Conservation (phyloP, 2,113 vertebrate species). For the Eretmochelys imbricata region DNA sequence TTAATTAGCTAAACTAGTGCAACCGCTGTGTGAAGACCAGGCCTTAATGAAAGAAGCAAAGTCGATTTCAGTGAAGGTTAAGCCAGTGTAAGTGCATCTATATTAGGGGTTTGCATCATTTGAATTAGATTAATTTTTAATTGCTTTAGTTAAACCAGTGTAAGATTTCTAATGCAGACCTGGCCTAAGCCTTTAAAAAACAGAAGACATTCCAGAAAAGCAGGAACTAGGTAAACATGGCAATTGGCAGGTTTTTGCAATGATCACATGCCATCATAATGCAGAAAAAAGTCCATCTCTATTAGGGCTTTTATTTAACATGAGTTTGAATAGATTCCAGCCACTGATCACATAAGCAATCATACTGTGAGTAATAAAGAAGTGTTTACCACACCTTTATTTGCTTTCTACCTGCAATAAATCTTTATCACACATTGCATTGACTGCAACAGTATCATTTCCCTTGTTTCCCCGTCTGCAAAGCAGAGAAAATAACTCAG, state of each 20-base stretch:
- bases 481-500: not conserved
- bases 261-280: conserved; percentile 42
- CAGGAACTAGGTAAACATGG: conserved; percentile 21
- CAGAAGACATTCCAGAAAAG: conserved; percentile 47
- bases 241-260: conserved; percentile 35
- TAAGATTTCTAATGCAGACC: conserved; percentile 13
- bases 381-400: conserved; percentile 73
- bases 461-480: not conserved
- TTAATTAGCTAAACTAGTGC: not conserved
- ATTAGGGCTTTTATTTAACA: conserved; percentile 66
- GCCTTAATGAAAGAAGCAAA: not conserved
- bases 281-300: conserved; percentile 1
- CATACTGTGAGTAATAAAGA: conserved; percentile 71
- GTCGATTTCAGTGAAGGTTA: not conserved
- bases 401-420: conserved; percentile 78
- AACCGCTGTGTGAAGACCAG: not conserved
- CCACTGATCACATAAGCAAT: conserved; percentile 67
- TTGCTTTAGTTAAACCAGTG: not conserved
- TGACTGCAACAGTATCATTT: conserved; percentile 71
- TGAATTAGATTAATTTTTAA: too few species aligned
- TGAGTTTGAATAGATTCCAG: conserved; percentile 70
- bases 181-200: conserved; percentile 20
- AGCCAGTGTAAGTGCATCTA: not conserved
- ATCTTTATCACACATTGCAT: conserved; percentile 71
- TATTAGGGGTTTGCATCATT: too few species aligned